Percentiles rank a stretch among this genome's conserved stretches.
Conservation (phyloP, 2,888 invertebrate species). For the Endotricha flammealis region DNA sequence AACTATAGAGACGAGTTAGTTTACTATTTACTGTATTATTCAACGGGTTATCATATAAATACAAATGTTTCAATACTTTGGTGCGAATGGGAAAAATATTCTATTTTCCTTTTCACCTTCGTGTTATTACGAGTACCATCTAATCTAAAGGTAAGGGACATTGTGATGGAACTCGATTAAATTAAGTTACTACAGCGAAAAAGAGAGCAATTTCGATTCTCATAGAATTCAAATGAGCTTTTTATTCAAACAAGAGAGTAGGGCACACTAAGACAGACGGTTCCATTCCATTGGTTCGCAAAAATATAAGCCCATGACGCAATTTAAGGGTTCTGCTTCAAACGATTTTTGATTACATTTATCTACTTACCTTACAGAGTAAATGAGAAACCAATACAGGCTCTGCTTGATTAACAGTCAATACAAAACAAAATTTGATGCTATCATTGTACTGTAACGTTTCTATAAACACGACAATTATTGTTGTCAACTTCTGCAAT, state of each 20-base stretch:
- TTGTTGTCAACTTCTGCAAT: too few relatives aligned
- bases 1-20: too few relatives aligned
- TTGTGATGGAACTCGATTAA: slow-evolving; percentile 70
- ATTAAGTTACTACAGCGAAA: slow-evolving; percentile 74
- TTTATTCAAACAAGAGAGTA: slow-evolving; percentile 69
- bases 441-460: too few relatives aligned
- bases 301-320: slow-evolving; percentile 38
- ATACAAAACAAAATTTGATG: too few relatives aligned
- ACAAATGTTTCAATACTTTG: background rate
- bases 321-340: slow-evolving; percentile 18
- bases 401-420: too few relatives aligned
- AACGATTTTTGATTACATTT: too few relatives aligned
- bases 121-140: slow-evolving; percentile 35
- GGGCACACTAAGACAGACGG: slow-evolving; percentile 63
- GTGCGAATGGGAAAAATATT: slow-evolving; percentile 11
- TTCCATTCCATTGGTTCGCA: slow-evolving; percentile 45
- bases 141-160: slow-evolving; percentile 63
- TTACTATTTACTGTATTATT: too few relatives aligned
- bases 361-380: too few relatives aligned
- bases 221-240: slow-evolving; percentile 76
- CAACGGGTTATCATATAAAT: too few relatives aligned
- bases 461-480: too few relatives aligned
- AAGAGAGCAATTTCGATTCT: slow-evolving; percentile 73
- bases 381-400: too few relatives aligned
- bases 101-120: slow-evolving; percentile 36